Evolutionary conservation across 2,113 vertebrate genomes (phyloP).

Genomic region (Misgurnus mizolepis): DNA sequence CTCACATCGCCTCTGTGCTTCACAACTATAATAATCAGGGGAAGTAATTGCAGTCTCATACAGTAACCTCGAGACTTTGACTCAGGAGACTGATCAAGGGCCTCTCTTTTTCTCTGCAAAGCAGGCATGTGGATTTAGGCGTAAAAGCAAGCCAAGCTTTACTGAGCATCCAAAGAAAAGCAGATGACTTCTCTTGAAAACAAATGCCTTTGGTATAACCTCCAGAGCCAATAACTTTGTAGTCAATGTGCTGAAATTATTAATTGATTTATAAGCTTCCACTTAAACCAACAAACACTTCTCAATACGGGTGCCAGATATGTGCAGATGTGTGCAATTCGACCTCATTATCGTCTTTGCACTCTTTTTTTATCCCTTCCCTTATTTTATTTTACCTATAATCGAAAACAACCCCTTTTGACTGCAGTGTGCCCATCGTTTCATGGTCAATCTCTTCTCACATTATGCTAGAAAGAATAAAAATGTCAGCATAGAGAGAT

Average conservation of each 20-base stretch:
- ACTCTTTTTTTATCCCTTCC: neutral
- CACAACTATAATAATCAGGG: conserved; percentile 41
- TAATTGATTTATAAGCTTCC: conserved; percentile 42
- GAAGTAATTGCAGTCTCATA: conserved; percentile 44
- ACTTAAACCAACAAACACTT: conserved; percentile 2
- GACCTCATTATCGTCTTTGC: neutral
- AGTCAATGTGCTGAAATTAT: conserved; percentile 27
- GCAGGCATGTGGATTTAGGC: conserved; percentile 9
- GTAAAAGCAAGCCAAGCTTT: conserved; percentile 18
- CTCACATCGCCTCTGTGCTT: neutral
- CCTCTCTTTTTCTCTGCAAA: neutral
- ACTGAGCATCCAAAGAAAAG: conserved; percentile 14
- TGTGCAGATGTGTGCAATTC: conserved; percentile 14
- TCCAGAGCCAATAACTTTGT: conserved; percentile 16
- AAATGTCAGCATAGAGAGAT: conserved; percentile 20
- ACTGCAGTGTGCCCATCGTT: neutral
- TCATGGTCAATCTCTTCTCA: conserved; percentile 22
- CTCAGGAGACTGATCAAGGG: conserved; percentile 39
- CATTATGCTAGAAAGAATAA: conserved; percentile 14
- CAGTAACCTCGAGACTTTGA: conserved; percentile 15
- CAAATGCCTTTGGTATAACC: conserved; percentile 35
- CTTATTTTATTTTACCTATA: conserved; percentile 10
- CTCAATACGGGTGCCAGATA: neutral
- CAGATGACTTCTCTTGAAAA: conserved; percentile 38
- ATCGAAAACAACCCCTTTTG: conserved; percentile 17